A percentile compares a stretch with the other conserved stretches of the same genome.
Conservation (phyloP, 2,113 vertebrate species). For the Oreotrochilus melanogaster region DNA sequence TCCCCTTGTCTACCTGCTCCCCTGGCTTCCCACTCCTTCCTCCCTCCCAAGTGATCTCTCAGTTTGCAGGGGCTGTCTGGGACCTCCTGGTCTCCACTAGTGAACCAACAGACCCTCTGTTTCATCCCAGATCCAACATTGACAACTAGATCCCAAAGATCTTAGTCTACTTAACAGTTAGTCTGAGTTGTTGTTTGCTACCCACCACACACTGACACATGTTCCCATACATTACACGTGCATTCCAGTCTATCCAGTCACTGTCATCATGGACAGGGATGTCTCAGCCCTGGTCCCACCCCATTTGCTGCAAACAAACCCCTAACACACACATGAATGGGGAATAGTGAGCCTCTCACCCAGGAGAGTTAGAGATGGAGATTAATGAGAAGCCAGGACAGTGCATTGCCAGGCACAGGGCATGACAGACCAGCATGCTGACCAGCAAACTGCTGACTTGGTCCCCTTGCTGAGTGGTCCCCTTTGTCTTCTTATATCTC, state of each 20-base stretch:
- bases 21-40: accelerated
- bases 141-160: neutral
- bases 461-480: neutral
- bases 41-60: neutral
- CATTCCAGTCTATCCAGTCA: neutral
- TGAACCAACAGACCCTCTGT: neutral
- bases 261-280: neutral
- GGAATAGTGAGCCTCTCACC: no score
- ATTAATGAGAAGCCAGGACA: neutral
- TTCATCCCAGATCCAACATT: neutral
- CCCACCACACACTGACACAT: neutral
- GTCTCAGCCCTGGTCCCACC: neutral
- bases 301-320: neutral
- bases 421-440: neutral
- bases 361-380: neutral
- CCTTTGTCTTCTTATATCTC: neutral
- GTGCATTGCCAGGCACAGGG: neutral
- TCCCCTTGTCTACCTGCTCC: accelerated
- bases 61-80: neutral
- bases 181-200: no score
- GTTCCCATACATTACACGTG: neutral
- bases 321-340: neutral
- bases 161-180: neutral
- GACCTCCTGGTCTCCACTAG: neutral
- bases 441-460: neutral